Percentiles rank a stretch among this genome's conserved stretches.
Evolutionary conservation across 2,113 vertebrate species (phyloP).

Genomic region (Oreocharis arfaki): DNA sequence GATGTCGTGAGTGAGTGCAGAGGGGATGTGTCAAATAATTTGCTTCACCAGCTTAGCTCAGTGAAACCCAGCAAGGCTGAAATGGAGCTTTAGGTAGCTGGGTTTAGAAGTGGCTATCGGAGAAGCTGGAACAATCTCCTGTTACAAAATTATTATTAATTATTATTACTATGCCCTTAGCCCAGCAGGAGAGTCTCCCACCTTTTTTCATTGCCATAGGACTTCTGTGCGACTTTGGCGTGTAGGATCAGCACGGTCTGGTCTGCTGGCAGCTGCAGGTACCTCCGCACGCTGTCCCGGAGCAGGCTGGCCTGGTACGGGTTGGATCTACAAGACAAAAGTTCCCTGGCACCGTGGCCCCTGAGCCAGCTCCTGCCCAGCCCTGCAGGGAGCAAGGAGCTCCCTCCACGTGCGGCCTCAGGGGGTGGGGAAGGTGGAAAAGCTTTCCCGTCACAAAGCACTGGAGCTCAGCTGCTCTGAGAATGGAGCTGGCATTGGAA

Average conservation of each 20-base stretch:
- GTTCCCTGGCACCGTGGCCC: not conserved
- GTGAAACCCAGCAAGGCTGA: not conserved
- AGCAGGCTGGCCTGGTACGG: slow-evolving; percentile 40
- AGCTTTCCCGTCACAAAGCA: not conserved
- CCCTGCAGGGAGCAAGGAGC: not conserved
- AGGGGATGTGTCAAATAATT: not conserved
- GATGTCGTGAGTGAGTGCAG: not conserved
- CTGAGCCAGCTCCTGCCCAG: not conserved
- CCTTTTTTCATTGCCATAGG: slow-evolving; percentile 94
- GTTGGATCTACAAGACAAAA: slow-evolving; percentile 37
- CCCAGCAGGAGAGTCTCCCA: too few species aligned
- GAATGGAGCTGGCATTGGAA: not conserved
- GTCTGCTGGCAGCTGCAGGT: slow-evolving; percentile 77
- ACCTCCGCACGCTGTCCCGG: slow-evolving; percentile 67
- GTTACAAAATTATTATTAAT: too few species aligned
- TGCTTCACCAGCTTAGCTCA: not conserved
- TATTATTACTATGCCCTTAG: too few species aligned
- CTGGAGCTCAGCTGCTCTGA: not conserved
- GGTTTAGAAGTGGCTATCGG: not conserved
- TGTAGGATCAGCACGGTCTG: slow-evolving; percentile 87
- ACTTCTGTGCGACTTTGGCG: slow-evolving; percentile 94
- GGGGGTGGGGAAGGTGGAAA: not conserved
- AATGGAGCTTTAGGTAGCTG: not conserved
- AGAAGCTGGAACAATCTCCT: not conserved
- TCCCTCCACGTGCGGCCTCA: not conserved